Base-by-base conservation (phyloP, 2,113 vertebrate genomes). In the Diglossa brunneiventris region DNA sequence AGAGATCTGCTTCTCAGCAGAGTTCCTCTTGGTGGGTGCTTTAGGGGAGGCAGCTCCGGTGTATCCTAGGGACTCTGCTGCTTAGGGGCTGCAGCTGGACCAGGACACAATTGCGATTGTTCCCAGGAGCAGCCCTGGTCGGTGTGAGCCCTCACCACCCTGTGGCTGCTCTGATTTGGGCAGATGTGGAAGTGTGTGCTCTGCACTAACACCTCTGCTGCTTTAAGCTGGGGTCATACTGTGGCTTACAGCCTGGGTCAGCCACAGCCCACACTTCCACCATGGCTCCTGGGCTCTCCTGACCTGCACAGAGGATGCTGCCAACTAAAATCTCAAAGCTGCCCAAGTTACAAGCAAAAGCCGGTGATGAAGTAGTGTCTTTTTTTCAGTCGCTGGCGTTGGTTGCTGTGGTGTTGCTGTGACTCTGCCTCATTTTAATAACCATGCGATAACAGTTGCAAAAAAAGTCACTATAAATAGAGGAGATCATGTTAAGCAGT, bases 121-220 rank as follows among this genome's bases (percentile, higher is more conserved):
- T 69, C 37, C 53, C 46, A 46, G 63, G 55, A 80, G 74, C 47
- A 52, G 23, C 20, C n/a, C 41, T 23, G 44, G 11, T 23, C 0
- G 0, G 30, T 23, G 50, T 6, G 46, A 78, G 13, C 21, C 22
- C 52, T 79, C 0, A 0, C 15, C 0, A 0, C 8, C 9, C 47
- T 17, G 0, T 0, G n/a, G 4, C 67, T 2, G 1, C 0, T 0
- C 15, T 52, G 39, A 18, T 90, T 58, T 74, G 78, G 31, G 13
- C 5, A 13, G 52, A 30, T 2, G 26, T 5, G 9, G 17, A 33
- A 0, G 0, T 5, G 44, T 9, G 39, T 2, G 11, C 52, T 58
- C 37, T 62, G 23, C 18, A 2, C 33, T 50, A 10, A 26, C 4
- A 4, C 37, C 53, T 86, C 72, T 76, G 63, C 44, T 28, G 15